Conservation (phyloP, 2,113 vertebrate species). For the Brevimyrus niger region DNA sequence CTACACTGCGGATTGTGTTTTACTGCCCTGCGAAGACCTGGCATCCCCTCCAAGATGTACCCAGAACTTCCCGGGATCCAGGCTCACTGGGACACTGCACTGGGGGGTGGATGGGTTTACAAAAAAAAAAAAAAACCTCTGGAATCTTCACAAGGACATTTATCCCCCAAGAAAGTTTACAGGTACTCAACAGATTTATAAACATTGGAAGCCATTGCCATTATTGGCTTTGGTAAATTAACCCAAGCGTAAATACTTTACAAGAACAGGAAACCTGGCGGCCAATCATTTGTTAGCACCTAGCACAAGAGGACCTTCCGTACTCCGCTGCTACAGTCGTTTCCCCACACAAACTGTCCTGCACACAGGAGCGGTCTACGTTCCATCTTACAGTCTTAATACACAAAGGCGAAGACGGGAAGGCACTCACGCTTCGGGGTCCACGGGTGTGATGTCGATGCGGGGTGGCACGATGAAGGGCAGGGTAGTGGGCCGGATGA, state of each 20-base stretch:
- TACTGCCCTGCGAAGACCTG: not conserved
- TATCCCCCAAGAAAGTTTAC: not conserved
- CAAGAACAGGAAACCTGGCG: not conserved
- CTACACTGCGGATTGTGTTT: not conserved
- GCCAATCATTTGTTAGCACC: not conserved
- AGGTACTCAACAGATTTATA: not conserved
- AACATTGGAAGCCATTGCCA: not conserved
- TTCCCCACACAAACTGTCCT: not conserved
- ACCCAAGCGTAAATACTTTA: not conserved
- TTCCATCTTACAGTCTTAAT: not conserved
- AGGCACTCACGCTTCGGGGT: conserved; percentile 75
- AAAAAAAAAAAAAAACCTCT: not conserved
- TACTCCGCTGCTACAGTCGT: not conserved
- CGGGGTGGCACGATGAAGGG: conserved; percentile 75
- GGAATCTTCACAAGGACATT: not conserved
- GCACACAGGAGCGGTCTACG: not conserved
- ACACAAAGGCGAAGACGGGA: not conserved
- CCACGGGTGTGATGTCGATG: conserved; percentile 85
- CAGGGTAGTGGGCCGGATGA: conserved; percentile 79
- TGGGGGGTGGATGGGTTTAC: not conserved
- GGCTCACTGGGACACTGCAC: not conserved
- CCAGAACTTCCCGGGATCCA: not conserved
- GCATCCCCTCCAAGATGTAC: not conserved
- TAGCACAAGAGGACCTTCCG: not conserved
- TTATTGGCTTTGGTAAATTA: not conserved